Conservation (phyloP, 2,113 vertebrate genomes). For the Arizona elegans region DNA sequence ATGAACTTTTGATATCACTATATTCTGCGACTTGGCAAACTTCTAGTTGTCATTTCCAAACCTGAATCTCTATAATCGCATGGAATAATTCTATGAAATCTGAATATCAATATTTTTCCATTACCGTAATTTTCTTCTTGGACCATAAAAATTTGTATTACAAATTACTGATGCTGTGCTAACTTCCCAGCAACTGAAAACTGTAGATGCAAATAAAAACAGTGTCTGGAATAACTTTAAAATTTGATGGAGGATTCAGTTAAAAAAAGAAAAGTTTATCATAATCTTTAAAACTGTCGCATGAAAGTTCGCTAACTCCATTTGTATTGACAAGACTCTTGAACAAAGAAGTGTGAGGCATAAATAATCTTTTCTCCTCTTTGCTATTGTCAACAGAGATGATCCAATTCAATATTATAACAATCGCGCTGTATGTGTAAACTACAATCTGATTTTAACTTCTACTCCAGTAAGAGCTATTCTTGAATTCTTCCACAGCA, state of each 20-base stretch:
- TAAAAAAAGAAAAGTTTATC: background rate
- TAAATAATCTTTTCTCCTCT: background rate
- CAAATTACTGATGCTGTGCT: background rate
- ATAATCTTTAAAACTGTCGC: background rate
- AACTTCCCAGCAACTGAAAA: background rate
- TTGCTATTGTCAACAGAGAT: background rate
- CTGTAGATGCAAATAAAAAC: background rate
- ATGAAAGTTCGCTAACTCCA: background rate
- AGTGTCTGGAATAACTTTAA: background rate
- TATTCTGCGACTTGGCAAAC: background rate
- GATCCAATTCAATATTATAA: background rate
- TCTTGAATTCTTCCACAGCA: background rate
- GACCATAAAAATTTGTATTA: background rate
- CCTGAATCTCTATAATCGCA: background rate
- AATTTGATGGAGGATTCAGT: background rate
- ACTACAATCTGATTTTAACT: background rate
- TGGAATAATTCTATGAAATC: background rate
- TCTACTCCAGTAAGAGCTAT: background rate
- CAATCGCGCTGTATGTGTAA: background rate
- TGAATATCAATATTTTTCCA: background rate
- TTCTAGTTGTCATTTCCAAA: background rate
- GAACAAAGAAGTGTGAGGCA: background rate
- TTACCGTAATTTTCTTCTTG: background rate
- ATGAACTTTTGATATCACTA: background rate
- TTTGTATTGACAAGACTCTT: background rate